Percentiles rank a stretch among this genome's conserved stretches.
Conservation (phyloP, 1,140 invertebrate genomes). For the Bombyx mandarina region DNA sequence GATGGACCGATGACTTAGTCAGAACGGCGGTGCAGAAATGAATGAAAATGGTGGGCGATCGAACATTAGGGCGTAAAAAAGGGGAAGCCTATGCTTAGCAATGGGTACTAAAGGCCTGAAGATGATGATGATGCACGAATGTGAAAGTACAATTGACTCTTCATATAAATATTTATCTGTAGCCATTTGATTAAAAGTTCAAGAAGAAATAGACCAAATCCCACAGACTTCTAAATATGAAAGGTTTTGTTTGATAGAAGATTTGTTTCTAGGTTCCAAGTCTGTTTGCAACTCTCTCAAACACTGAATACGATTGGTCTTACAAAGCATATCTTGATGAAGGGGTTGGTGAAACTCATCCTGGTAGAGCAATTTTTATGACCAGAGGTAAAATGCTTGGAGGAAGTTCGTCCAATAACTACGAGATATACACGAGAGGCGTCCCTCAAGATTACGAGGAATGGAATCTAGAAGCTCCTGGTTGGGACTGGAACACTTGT, state of each 20-base stretch:
- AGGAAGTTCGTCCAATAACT: slow-evolving; percentile 82
- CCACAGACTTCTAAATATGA: no score
- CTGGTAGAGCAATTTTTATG: slow-evolving; percentile 20
- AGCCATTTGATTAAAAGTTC: no score
- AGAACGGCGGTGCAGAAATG: no score
- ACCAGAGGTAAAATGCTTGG: slow-evolving; percentile 74
- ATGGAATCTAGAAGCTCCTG: slow-evolving; percentile 74
- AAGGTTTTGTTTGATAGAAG: background rate
- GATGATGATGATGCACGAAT: no score
- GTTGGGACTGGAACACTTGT: slow-evolving; percentile 85
- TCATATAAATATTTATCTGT: no score
- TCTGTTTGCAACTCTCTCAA: slow-evolving; percentile 29
- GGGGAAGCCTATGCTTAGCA: no score
- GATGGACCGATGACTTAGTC: no score
- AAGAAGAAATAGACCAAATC: no score
- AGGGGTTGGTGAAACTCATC: slow-evolving; percentile 32
- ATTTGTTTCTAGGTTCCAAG: slow-evolving; percentile 40
- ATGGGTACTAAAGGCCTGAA: no score
- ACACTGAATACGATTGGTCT: slow-evolving; percentile 48
- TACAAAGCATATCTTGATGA: slow-evolving; percentile 33
- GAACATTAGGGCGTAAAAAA: no score
- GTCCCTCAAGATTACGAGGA: slow-evolving; percentile 82
- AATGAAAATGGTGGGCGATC: no score
- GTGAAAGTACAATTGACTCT: no score
- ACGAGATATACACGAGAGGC: slow-evolving; percentile 85